phyloP scores from a whole-genome alignment of 2,888 invertebrate species.

The Spilosoma lubricipeda region DNA sequence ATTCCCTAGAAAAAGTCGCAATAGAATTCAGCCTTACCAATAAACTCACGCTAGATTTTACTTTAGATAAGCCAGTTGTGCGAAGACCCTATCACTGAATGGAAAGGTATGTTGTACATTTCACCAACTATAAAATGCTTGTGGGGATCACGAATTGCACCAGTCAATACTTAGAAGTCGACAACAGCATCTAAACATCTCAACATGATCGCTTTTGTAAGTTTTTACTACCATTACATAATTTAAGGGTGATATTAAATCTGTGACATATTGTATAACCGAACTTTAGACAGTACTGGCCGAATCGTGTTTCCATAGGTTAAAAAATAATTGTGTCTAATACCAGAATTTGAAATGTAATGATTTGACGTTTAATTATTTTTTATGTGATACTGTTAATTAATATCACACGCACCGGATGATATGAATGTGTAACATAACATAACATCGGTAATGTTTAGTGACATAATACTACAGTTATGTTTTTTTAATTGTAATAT shows the following conservation, averaged over 20 bases:
- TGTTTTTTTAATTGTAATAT: slow-evolving; percentile 5
- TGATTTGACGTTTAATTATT: not conserved
- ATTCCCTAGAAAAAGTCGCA: slow-evolving; percentile 35
- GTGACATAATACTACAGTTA: slow-evolving; percentile 34
- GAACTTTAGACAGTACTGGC: slow-evolving; percentile 25
- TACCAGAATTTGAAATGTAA: not conserved
- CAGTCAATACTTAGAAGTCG: slow-evolving; percentile 77
- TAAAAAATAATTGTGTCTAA: slow-evolving; percentile 6
- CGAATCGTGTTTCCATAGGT: slow-evolving; percentile 30
- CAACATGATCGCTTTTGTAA: slow-evolving; percentile 85
- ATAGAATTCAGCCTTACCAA: slow-evolving; percentile 37
- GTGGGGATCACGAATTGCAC: slow-evolving; percentile 70
- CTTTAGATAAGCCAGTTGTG: slow-evolving; percentile 51
- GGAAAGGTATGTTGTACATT: slow-evolving; percentile 80
- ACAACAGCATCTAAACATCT: slow-evolving; percentile 69
- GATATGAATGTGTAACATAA: slow-evolving; percentile 30
- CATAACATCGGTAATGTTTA: slow-evolving; percentile 27
- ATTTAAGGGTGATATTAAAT: slow-evolving; percentile 20
- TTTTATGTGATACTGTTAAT: slow-evolving; percentile 22
- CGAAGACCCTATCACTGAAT: slow-evolving; percentile 77
- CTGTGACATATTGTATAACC: not conserved
- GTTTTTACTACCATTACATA: slow-evolving; percentile 52
- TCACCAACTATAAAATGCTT: slow-evolving; percentile 83
- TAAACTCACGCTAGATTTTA: slow-evolving; percentile 8
- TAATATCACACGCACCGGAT: slow-evolving; percentile 42